Evolutionary conservation across 2,797 vertebrate genomes (phyloP).

Genomic region (Sphaeramia orbicularis): DNA sequence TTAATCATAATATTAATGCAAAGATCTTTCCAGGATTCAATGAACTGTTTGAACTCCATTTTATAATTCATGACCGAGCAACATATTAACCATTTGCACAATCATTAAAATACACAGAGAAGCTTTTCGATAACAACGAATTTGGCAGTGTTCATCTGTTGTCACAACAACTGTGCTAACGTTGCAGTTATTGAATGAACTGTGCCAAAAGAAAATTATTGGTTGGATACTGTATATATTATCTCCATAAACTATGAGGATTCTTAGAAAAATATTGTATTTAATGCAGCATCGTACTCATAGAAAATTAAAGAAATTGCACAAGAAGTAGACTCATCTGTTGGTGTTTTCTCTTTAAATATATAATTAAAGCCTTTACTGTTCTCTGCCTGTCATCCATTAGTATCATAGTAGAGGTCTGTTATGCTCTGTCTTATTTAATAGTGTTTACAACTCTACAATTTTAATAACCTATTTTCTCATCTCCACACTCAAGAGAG

Average conservation of each 20-base stretch:
- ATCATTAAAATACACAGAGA: slow-evolving; percentile 58
- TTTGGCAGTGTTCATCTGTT: slow-evolving; percentile 73
- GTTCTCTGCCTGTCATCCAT: slow-evolving; percentile 9
- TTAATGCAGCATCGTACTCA: slow-evolving; percentile 81
- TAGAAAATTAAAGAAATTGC: slow-evolving; percentile 79
- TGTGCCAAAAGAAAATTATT: slow-evolving; percentile 56
- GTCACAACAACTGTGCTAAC: slow-evolving; percentile 46
- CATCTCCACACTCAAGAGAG: slow-evolving; percentile 35
- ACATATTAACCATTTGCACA: slow-evolving; percentile 59
- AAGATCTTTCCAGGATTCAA: slow-evolving; percentile 21
- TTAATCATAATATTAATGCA: slow-evolving; percentile 24
- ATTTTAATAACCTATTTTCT: slow-evolving; percentile 3
- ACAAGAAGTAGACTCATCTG: slow-evolving; percentile 47
- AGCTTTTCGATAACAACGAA: slow-evolving; percentile 55
- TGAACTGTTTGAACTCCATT: slow-evolving; percentile 33
- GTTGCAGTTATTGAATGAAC: slow-evolving; percentile 44
- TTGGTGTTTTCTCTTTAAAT: slow-evolving; percentile 23
- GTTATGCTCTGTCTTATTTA: slow-evolving; percentile 5
- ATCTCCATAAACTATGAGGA: slow-evolving; percentile 76
- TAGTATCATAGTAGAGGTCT: slow-evolving; percentile 17
- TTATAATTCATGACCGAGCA: slow-evolving; percentile 49
- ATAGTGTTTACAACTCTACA: slow-evolving; percentile 23
- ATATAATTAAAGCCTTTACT: slow-evolving; percentile 18
- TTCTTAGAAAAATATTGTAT: slow-evolving; percentile 88
- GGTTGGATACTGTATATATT: slow-evolving; percentile 69